A percentile compares a stretch with the other conserved stretches of the same genome.
Evolutionary conservation across 2,113 vertebrate genomes (phyloP).

Genomic region (Microtus pennsylvanicus): DNA sequence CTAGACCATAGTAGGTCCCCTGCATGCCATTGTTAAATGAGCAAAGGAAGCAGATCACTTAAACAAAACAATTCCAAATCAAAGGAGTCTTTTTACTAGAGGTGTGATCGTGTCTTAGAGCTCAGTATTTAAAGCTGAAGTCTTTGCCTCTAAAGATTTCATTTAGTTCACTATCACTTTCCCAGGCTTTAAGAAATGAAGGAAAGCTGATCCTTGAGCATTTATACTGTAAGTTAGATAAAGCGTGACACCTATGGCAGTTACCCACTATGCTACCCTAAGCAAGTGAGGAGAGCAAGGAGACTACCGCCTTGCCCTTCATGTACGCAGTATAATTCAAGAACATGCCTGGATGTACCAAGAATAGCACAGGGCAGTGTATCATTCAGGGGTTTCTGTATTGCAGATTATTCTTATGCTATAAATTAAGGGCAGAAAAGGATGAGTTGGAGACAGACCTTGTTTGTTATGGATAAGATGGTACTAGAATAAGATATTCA

Average conservation of each 20-base stretch:
- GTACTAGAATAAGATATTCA: not conserved
- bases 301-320: not conserved
- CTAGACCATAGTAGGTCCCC: not conserved
- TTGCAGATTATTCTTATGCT: not conserved
- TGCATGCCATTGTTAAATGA: not conserved
- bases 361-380: not conserved
- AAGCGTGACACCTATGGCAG: slow-evolving; percentile 26
- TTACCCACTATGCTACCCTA: not conserved
- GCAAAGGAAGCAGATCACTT: not conserved
- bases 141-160: not conserved
- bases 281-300: not conserved
- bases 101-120: not conserved
- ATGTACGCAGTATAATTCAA: not conserved
- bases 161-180: slow-evolving; percentile 27
- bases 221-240: slow-evolving; percentile 20
- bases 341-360: not conserved
- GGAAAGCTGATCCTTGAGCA: slow-evolving; percentile 53
- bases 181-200: not conserved
- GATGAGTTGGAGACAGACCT: not conserved
- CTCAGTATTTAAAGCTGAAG: not conserved
- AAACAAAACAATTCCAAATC: not conserved
- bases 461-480: not conserved
- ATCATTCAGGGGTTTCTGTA: not conserved
- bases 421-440: slow-evolving; percentile 4
- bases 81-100: slow-evolving; percentile 20